A percentile compares a stretch with the other conserved stretches of the same genome.
These are phyloP conservation scores for Drosophila austrosaltans DNA, from an alignment of 2,888 invertebrate species.

Conservation along the genomic window DNA sequence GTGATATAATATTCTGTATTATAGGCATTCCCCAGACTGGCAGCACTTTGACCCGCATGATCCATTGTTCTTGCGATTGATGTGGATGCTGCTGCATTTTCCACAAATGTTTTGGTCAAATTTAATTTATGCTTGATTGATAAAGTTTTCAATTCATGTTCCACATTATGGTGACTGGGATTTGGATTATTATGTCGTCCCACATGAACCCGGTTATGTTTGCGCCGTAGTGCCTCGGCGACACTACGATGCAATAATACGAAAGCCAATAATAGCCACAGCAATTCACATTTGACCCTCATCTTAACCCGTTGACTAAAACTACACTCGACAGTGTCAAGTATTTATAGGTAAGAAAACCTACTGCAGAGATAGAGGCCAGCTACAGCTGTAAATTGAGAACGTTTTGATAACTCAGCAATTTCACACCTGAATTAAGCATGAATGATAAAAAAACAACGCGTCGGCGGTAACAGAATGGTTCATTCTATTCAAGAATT, in stretches of 20 bases:
- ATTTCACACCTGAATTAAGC: conserved; percentile 37
- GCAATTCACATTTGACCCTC: conserved; percentile 18
- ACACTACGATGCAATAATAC: background rate
- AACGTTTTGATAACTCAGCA: conserved; percentile 29
- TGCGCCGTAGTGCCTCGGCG: conserved; percentile 13
- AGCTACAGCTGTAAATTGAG: conserved; percentile 6
- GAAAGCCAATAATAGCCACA: conserved; percentile 5
- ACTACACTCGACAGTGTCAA: conserved; percentile 21
- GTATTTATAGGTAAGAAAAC: conserved; percentile 36
- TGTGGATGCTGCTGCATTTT: background rate
- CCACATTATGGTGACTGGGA: conserved; percentile 19
- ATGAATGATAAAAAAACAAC: background rate
- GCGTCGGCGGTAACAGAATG: background rate
- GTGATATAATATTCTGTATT: conserved; percentile 85
- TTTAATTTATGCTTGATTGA: conserved; percentile 25
- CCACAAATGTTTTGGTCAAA: background rate
- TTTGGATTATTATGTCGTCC: conserved; percentile 33
- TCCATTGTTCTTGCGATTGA: background rate
- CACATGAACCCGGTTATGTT: conserved; percentile 20
- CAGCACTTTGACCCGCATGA: conserved; percentile 17
- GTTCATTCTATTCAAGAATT: background rate
- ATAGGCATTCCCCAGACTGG: conserved; percentile 54
- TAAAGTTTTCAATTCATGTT: conserved; percentile 28
- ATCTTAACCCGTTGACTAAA: conserved; percentile 20
- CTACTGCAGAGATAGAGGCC: background rate